Conservation (phyloP, 1,140 invertebrate species). For the Drosophila asahinai region DNA sequence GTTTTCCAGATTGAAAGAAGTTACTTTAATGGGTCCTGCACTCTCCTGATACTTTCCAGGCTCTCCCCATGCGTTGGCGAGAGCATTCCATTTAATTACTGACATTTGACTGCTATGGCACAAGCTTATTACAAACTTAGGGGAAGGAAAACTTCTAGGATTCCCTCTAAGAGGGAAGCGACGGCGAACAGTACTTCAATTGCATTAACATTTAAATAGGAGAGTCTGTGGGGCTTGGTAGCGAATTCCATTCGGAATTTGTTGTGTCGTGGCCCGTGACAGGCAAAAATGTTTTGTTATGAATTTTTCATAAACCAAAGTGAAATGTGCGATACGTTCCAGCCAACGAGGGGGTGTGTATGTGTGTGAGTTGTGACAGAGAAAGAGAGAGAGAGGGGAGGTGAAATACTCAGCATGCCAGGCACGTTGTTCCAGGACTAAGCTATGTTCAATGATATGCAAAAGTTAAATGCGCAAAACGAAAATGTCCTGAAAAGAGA, state of each 20-base stretch:
- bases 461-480: slow-evolving; percentile 26
- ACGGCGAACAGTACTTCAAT: slow-evolving; percentile 33
- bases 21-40: slow-evolving; percentile 32
- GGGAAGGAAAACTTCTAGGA: slow-evolving; percentile 8
- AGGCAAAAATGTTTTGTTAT: slow-evolving; percentile 59
- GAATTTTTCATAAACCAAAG: slow-evolving; percentile 67
- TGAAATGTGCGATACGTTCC: slow-evolving; percentile 47
- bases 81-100: slow-evolving; percentile 74
- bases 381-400: not conserved
- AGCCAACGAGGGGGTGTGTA: not conserved
- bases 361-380: not conserved
- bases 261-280: slow-evolving; percentile 50
- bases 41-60: slow-evolving; percentile 28
- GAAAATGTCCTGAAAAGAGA: slow-evolving; percentile 12
- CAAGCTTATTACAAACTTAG: slow-evolving; percentile 16
- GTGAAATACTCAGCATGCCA: slow-evolving; percentile 17
- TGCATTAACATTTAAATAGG: slow-evolving; percentile 62
- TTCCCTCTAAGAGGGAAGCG: not conserved
- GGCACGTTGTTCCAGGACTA: slow-evolving; percentile 39
- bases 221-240: slow-evolving; percentile 17
- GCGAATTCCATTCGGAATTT: slow-evolving; percentile 50
- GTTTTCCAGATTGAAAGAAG: slow-evolving; percentile 48
- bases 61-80: slow-evolving; percentile 39
- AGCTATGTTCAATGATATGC: slow-evolving; percentile 56
- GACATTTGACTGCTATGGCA: slow-evolving; percentile 37